These are phyloP conservation scores for Grapholita molesta DNA, from an alignment of 1,140 invertebrate genomes.

Conservation along the genomic window DNA sequence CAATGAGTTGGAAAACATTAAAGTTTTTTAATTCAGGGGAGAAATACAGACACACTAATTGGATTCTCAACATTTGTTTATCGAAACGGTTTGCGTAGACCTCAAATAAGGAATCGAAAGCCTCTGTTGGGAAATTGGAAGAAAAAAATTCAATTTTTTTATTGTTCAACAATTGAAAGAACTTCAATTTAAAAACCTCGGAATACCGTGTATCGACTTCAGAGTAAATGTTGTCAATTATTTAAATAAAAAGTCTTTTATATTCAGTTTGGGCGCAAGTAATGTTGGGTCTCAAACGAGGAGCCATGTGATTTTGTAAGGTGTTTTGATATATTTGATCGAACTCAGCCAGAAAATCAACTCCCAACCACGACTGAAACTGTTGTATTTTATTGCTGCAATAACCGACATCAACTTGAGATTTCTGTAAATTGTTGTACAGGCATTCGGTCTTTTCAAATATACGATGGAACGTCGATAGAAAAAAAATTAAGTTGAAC, in stretches of 20 bases:
- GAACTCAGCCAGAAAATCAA: background rate
- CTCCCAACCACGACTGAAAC: background rate
- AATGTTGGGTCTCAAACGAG: background rate
- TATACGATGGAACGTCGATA: background rate
- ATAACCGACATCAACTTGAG: background rate
- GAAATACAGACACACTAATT: background rate
- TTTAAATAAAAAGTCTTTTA: background rate
- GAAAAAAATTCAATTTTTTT: background rate
- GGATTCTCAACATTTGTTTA: background rate
- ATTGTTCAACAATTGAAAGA: background rate
- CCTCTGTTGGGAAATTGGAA: background rate
- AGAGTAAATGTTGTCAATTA: background rate
- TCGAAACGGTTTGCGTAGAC: background rate
- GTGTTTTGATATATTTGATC: background rate
- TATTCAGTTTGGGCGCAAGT: constrained; percentile 11
- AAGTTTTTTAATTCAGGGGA: background rate
- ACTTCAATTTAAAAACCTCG: background rate
- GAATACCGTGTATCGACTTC: background rate
- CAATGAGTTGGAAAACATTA: constrained; percentile 6
- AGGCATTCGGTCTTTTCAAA: background rate
- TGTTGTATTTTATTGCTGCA: background rate
- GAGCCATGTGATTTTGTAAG: background rate
- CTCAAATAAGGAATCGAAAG: background rate
- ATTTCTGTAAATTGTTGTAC: background rate
- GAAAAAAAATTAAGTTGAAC: background rate